These are phyloP conservation scores for Parelbella ahira DNA, from an alignment of 2,888 invertebrate species.

Conservation along the genomic window DNA sequence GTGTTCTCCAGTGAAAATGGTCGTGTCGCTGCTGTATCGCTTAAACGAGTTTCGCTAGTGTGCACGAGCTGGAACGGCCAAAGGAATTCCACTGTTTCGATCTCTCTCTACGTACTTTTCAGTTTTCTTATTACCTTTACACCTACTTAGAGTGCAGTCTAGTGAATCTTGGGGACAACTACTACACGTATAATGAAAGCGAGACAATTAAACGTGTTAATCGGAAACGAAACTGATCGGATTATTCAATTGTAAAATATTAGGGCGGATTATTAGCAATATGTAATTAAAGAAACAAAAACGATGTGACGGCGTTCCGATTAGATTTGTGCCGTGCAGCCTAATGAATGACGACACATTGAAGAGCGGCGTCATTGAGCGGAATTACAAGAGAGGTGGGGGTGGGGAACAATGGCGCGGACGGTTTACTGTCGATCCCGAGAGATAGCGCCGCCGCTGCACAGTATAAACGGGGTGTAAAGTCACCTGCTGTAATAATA, in stretches of 20 bases:
- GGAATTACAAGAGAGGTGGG: constrained; percentile 50
- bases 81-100: too few species aligned
- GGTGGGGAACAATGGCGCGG: constrained; percentile 61
- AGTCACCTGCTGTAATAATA: constrained; percentile 43
- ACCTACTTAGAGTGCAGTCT: too few species aligned
- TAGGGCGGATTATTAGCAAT: too few species aligned
- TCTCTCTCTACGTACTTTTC: too few species aligned
- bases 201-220: too few species aligned
- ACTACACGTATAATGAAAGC: too few species aligned
- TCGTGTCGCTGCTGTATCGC: constrained; percentile 12
- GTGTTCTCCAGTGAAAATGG: constrained; percentile 15
- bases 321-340: constrained; percentile 33
- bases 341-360: constrained; percentile 56
- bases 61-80: too few species aligned
- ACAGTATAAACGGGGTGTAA: constrained; percentile 59
- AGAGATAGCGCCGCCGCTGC: constrained; percentile 49
- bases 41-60: constrained; percentile 18
- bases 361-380: constrained; percentile 49
- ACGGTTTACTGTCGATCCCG: constrained; percentile 58
- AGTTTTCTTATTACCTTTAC: too few species aligned
- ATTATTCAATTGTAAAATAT: too few species aligned
- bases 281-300: constrained; percentile 17
- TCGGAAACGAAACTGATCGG: too few species aligned
- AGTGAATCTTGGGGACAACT: too few species aligned
- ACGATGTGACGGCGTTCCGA: constrained; percentile 19